Percentiles rank a stretch among this genome's conserved stretches.
Evolutionary conservation across 2,113 vertebrate species (phyloP).

Genomic region (Accipiter cooperii): DNA sequence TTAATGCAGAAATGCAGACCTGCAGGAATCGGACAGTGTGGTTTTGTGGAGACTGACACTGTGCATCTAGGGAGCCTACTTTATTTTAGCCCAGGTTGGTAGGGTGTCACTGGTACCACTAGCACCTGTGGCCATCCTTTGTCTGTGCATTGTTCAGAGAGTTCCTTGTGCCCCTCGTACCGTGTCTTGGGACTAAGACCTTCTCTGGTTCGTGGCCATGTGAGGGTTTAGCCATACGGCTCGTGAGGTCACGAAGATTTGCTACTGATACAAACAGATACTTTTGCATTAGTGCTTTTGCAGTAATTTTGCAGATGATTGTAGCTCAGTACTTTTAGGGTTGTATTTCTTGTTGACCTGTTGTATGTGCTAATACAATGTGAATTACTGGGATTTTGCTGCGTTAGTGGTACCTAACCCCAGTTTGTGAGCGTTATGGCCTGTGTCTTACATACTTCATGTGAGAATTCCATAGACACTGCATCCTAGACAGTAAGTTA

Average conservation of each 20-base stretch:
- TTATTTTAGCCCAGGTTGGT: neutral
- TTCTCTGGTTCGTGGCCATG: too few relatives aligned
- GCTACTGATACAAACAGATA: rapidly evolving
- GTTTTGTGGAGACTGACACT: neutral
- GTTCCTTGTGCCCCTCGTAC: neutral
- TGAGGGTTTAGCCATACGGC: neutral
- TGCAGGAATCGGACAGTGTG: neutral
- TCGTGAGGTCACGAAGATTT: neutral
- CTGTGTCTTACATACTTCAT: rapidly evolving
- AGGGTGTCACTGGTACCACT: too few relatives aligned
- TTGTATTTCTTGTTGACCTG: neutral
- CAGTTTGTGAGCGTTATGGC: neutral
- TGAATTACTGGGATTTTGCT: rapidly evolving
- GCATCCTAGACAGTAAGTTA: neutral
- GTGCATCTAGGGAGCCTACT: neutral
- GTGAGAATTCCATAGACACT: neutral
- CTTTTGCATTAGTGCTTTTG: neutral
- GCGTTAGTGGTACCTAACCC: rapidly evolving
- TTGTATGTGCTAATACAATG: rapidly evolving
- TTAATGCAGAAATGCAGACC: too few relatives aligned
- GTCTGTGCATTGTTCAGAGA: rapidly evolving
- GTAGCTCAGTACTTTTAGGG: neutral
- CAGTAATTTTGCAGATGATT: neutral
- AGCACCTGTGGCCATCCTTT: neutral
- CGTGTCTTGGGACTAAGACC: rapidly evolving